phyloP scores from a whole-genome alignment of 1,140 invertebrate genomes.

The Drosophila santomea region DNA sequence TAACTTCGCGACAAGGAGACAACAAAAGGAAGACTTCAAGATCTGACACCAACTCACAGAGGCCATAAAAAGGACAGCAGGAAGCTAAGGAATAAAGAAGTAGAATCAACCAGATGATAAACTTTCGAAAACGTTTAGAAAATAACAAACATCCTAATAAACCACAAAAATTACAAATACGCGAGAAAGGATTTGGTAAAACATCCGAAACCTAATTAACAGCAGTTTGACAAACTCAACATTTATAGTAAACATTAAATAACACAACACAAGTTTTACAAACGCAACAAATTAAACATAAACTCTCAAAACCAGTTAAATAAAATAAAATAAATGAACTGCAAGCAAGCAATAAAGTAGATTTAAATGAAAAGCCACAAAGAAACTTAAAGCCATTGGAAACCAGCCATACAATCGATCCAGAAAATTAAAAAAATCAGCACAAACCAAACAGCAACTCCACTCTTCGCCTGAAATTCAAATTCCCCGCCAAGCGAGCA shows the following conservation, averaged over 20 bases:
- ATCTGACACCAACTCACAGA: not conserved
- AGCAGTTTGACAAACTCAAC: not conserved
- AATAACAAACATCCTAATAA: not conserved
- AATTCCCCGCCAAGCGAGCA: slow-evolving; percentile 28
- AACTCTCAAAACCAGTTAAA: not conserved
- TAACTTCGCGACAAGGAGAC: not conserved
- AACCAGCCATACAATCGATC: not conserved
- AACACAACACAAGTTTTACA: not conserved
- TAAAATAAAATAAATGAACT: not conserved
- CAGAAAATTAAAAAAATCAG: not conserved
- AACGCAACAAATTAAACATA: not conserved
- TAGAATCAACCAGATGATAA: not conserved
- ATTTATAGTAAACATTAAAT: not conserved
- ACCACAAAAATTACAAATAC: slow-evolving; percentile 1
- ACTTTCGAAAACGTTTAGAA: not conserved
- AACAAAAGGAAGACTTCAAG: not conserved
- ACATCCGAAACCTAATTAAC: too few species aligned
- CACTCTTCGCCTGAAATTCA: slow-evolving; percentile 13
- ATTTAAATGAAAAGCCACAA: not conserved
- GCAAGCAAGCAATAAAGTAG: not conserved
- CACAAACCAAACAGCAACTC: not conserved
- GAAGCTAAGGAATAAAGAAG: not conserved
- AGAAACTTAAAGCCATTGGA: not conserved
- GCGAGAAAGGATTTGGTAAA: slow-evolving; percentile 2
- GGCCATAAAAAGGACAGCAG: slow-evolving; percentile 9